Percentiles rank a stretch among this genome's conserved stretches.
Evolutionary conservation across 2,888 invertebrate species (phyloP).

Genomic region (Apamea epomidion): DNA sequence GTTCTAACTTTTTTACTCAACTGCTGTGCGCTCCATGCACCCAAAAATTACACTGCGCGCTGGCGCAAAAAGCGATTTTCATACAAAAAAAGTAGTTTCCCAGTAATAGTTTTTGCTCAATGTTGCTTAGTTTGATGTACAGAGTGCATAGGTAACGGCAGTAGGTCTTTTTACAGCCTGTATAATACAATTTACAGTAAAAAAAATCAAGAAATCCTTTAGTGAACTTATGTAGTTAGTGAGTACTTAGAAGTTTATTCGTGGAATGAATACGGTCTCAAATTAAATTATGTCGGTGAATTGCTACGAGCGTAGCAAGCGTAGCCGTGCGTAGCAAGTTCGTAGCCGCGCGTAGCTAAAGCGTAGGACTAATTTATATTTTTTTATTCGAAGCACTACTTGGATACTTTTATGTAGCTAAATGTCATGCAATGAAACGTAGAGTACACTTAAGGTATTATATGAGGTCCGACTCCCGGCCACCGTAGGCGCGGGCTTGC

Average conservation of each 20-base stretch:
- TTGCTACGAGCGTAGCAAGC: slow-evolving; percentile 37
- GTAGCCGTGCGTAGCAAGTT: slow-evolving; percentile 37
- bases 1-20: neutral
- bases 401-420: neutral
- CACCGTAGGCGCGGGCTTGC: too few relatives aligned
- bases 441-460: neutral
- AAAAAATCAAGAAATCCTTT: neutral
- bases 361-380: slow-evolving; percentile 12
- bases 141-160: neutral
- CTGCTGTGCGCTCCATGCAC: neutral
- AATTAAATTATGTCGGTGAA: slow-evolving; percentile 28
- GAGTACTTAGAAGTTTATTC: slow-evolving; percentile 10
- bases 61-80: too few relatives aligned
- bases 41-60: neutral
- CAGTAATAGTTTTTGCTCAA: neutral
- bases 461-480: too few relatives aligned
- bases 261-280: slow-evolving; percentile 14
- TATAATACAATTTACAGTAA: neutral
- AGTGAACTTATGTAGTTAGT: neutral
- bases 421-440: neutral
- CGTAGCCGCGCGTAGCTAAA: slow-evolving; percentile 36
- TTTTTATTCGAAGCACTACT: neutral
- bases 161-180: neutral
- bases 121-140: neutral
- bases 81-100: neutral